Evolutionary conservation across 2,888 invertebrate genomes (phyloP).

Genomic region (Cremastinae sp.): DNA sequence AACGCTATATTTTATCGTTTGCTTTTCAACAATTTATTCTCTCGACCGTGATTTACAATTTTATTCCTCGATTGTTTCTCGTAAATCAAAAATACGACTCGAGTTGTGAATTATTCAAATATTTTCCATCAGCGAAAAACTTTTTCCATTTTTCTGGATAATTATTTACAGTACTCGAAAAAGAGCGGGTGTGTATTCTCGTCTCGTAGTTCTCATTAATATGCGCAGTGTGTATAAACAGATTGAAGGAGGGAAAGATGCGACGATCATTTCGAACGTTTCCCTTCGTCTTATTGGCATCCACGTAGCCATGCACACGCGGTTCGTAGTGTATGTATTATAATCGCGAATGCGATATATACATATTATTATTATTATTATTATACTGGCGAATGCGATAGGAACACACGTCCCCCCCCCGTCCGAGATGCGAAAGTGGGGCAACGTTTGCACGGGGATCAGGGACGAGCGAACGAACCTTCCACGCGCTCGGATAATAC

Average conservation of each 20-base stretch:
- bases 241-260: constrained; percentile 10
- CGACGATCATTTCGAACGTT: too few relatives aligned
- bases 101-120: neutral
- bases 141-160: too few relatives aligned
- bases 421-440: constrained; percentile 56
- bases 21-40: too few relatives aligned
- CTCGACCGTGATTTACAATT: too few relatives aligned
- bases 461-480: constrained; percentile 36
- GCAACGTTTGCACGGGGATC: constrained; percentile 46
- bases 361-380: too few relatives aligned
- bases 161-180: too few relatives aligned
- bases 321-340: too few relatives aligned
- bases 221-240: constrained; percentile 45
- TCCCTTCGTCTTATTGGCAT: too few relatives aligned
- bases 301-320: constrained; percentile 38
- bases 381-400: constrained; percentile 38
- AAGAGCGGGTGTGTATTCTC: constrained; percentile 43
- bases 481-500: constrained; percentile 30
- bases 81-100: neutral
- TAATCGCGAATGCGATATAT: too few relatives aligned
- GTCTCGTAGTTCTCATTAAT: constrained; percentile 36
- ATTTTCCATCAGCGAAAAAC: too few relatives aligned
- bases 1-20: neutral
- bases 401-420: constrained; percentile 43
- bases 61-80: neutral